phyloP scores from a whole-genome alignment of 2,797 vertebrate genomes.

The Sphaeramia orbicularis region DNA sequence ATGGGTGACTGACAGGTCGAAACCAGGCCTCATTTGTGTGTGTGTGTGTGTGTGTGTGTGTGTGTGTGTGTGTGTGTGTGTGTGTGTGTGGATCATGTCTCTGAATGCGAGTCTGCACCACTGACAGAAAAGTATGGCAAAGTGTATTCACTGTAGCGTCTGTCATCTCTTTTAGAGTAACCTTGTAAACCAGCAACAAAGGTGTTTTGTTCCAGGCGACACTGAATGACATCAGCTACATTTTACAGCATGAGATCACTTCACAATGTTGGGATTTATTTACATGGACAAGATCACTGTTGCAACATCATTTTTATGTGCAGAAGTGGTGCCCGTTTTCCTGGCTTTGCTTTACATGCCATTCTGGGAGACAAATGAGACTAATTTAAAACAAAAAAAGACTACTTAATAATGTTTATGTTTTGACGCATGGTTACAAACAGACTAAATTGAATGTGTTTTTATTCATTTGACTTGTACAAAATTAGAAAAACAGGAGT shows the following conservation, averaged over 20 bases:
- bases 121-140: background rate
- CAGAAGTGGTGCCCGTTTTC: background rate
- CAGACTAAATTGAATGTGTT: no score
- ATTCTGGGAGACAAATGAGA: background rate
- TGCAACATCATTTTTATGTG: background rate
- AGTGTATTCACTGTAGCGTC: background rate
- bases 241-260: background rate
- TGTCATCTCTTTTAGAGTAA: background rate
- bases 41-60: constrained; percentile 20
- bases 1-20: constrained; percentile 75
- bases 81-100: constrained; percentile 1
- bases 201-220: constrained; percentile 5
- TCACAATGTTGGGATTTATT: background rate
- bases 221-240: background rate
- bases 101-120: background rate
- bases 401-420: no score
- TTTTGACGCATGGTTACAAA: no score
- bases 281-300: constrained; percentile 3
- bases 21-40: constrained; percentile 29
- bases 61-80: constrained; percentile 21
- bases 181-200: constrained; percentile 20
- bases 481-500: no score
- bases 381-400: background rate
- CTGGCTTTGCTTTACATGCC: background rate
- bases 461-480: no score